Conservation (phyloP, 2,797 vertebrate genomes). For the Etheostoma perlongum region DNA sequence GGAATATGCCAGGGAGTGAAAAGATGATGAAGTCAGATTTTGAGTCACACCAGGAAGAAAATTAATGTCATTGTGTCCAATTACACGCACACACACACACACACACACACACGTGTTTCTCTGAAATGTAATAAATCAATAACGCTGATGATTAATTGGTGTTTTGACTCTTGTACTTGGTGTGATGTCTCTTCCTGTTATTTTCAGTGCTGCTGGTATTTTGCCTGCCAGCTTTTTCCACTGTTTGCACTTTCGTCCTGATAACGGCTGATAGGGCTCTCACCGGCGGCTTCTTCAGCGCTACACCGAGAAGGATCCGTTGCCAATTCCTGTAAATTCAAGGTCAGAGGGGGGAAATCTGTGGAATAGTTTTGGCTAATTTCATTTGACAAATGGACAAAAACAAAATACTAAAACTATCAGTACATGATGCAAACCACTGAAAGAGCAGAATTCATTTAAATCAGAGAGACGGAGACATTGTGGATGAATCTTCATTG, state of each 20-base stretch:
- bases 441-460: neutral
- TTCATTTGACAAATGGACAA: neutral
- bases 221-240: neutral
- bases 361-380: neutral
- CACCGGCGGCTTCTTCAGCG: neutral
- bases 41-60: slow-evolving; percentile 60
- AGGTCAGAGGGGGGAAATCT: neutral
- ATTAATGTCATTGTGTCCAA: neutral
- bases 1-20: slow-evolving; percentile 1
- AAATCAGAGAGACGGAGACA: no score
- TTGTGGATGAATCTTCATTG: no score
- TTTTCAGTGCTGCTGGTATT: neutral
- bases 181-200: neutral
- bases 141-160: neutral
- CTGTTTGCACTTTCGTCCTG: neutral
- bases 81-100: slow-evolving; percentile 15
- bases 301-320: neutral
- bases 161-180: neutral
- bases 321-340: no score
- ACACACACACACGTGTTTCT: neutral
- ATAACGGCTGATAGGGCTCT: neutral
- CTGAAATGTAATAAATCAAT: no score
- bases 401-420: neutral
- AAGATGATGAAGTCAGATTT: slow-evolving; percentile 53
- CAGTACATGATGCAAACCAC: no score